Percentiles rank a stretch among this genome's conserved stretches.
Conservation (phyloP, 2,888 invertebrate genomes). For the Calephelis perditalis region DNA sequence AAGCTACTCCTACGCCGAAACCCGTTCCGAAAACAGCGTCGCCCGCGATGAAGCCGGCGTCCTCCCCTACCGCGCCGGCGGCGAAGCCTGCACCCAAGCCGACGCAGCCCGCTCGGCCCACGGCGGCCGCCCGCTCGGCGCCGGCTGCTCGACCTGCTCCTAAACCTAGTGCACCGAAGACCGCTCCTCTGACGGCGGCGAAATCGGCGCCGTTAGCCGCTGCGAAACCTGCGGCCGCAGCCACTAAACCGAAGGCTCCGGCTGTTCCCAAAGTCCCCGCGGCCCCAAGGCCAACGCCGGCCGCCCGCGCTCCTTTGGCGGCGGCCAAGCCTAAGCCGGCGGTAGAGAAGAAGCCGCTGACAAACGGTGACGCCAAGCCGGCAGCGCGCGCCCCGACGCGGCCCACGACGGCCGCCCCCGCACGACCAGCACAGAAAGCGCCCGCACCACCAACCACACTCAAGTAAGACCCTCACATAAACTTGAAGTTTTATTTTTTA, state of each 20-base stretch:
- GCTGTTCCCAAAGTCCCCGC: slow-evolving; percentile 25
- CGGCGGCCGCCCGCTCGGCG: slow-evolving; percentile 24
- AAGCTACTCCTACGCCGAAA: slow-evolving; percentile 51
- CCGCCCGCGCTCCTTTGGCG: slow-evolving; percentile 24
- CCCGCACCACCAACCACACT: slow-evolving; percentile 29
- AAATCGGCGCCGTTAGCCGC: slow-evolving; percentile 43
- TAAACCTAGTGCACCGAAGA: slow-evolving; percentile 35
- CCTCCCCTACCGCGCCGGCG: slow-evolving; percentile 32
- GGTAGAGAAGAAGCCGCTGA: slow-evolving; percentile 59
- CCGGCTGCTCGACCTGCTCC: slow-evolving; percentile 32
- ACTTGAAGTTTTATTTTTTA: too few species aligned
- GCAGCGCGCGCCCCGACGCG: slow-evolving; percentile 38
- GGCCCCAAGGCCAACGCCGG: slow-evolving; percentile 36
- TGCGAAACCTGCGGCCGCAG: slow-evolving; percentile 36
- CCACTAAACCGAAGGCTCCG: slow-evolving; percentile 73
- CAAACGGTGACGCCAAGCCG: slow-evolving; percentile 71
- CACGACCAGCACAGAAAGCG: slow-evolving; percentile 32
- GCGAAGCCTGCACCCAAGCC: slow-evolving; percentile 41
- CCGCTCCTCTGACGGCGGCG: slow-evolving; percentile 29
- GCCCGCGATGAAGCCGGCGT: slow-evolving; percentile 30
- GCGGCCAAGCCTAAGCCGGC: slow-evolving; percentile 40
- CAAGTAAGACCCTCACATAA: slow-evolving; percentile 36
- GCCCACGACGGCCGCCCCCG: slow-evolving; percentile 36
- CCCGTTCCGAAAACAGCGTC: slow-evolving; percentile 31
- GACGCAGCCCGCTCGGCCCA: slow-evolving; percentile 27